phyloP scores from a whole-genome alignment of 2,113 vertebrate species.

The Paradisaea rubra region DNA sequence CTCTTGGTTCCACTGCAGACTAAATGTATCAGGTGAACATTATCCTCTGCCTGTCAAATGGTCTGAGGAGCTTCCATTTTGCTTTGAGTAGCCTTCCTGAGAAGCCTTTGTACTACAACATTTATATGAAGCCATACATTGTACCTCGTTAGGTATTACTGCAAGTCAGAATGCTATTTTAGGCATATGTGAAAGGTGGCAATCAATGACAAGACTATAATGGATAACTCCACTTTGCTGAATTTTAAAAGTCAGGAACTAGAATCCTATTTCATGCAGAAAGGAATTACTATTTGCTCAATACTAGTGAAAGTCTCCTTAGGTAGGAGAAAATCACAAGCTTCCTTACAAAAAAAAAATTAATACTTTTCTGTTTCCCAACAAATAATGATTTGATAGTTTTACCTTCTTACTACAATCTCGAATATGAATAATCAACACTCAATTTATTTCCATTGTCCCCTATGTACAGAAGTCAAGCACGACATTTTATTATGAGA shows the following conservation, averaged over 20 bases:
- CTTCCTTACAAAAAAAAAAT: not conserved
- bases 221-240: not conserved
- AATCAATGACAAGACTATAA: not conserved
- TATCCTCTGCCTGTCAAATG: not conserved
- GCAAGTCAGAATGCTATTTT: not conserved
- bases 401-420: not conserved
- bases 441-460: not conserved
- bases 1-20: not conserved
- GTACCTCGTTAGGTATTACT: not conserved
- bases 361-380: not conserved
- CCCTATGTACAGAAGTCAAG: not conserved
- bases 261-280: not conserved
- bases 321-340: not conserved
- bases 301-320: not conserved
- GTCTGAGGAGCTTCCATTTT: not conserved
- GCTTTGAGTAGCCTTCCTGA: not conserved
- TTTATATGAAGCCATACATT: not conserved
- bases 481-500: not conserved
- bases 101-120: not conserved
- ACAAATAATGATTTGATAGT: not conserved
- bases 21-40: not conserved
- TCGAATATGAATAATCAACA: not conserved
- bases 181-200: not conserved
- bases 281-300: not conserved
- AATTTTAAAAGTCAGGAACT: not conserved